phyloP scores from a whole-genome alignment of 2,113 vertebrate species.

The Peromyscus maniculatus region DNA sequence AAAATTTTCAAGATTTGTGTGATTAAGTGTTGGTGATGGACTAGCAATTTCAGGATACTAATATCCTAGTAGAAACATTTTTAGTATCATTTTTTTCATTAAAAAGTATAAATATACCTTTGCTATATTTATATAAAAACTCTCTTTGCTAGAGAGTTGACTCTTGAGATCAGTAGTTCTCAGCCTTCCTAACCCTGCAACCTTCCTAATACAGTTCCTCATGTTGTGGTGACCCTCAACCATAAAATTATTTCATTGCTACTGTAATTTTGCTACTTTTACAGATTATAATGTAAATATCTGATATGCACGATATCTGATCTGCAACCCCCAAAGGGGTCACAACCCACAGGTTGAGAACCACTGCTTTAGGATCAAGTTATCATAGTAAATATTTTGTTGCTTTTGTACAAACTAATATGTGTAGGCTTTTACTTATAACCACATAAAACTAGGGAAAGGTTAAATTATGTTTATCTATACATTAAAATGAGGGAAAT shows the following conservation, averaged over 20 bases:
- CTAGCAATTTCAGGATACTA: neutral
- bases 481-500: neutral
- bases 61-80: constrained; percentile 30
- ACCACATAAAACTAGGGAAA: constrained; percentile 2
- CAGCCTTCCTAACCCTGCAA: neutral
- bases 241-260: neutral
- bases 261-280: neutral
- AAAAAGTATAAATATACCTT: neutral
- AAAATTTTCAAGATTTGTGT: neutral
- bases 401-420: neutral
- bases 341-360: neutral
- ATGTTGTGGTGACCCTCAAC: neutral
- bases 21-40: neutral
- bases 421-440: constrained; percentile 8
- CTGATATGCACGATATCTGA: neutral
- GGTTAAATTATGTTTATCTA: neutral
- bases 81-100: neutral
- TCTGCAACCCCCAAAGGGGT: neutral
- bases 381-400: constrained; percentile 4
- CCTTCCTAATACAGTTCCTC: neutral
- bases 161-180: neutral
- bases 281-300: neutral
- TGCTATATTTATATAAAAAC: too few species aligned
- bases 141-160: neutral
- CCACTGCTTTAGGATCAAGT: neutral